These are phyloP conservation scores for Antennarius striatus DNA, from an alignment of 2,113 vertebrate genomes.

Conservation along the genomic window DNA sequence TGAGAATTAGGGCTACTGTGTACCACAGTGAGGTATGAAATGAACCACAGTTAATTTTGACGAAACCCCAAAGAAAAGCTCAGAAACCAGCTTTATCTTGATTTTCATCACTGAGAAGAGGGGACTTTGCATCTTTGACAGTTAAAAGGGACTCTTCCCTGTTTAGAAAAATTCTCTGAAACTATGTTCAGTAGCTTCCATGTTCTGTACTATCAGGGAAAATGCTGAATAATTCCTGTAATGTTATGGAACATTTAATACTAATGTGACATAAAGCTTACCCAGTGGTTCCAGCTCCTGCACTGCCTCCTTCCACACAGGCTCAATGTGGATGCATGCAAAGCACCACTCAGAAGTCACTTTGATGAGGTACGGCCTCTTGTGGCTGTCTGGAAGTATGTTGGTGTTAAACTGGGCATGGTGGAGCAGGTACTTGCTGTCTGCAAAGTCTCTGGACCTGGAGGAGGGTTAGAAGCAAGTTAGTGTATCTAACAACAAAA, in stretches of 20 bases:
- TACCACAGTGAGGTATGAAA: neutral
- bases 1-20: neutral
- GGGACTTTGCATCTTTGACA: no score
- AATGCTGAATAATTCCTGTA: no score
- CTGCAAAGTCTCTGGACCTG: constrained; percentile 86
- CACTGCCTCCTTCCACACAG: constrained; percentile 91
- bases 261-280: constrained; percentile 51
- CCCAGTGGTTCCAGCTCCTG: constrained; percentile 89
- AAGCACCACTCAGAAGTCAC: constrained; percentile 96
- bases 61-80: neutral
- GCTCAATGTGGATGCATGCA: constrained; percentile 93
- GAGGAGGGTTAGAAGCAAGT: constrained; percentile 19
- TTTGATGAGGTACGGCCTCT: constrained; percentile 94
- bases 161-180: no score
- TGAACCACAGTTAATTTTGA: neutral
- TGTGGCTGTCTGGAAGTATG: constrained; percentile 90
- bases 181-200: no score
- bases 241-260: neutral
- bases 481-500: neutral
- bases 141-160: no score
- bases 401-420: constrained; percentile 89
- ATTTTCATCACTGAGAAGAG: no score
- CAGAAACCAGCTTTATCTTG: neutral
- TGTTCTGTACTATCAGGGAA: no score
- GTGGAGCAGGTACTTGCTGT: constrained; percentile 91